A percentile compares a stretch with the other conserved stretches of the same genome.
Conservation (phyloP, 1,140 invertebrate genomes). For the Oryzaephilus surinamensis region DNA sequence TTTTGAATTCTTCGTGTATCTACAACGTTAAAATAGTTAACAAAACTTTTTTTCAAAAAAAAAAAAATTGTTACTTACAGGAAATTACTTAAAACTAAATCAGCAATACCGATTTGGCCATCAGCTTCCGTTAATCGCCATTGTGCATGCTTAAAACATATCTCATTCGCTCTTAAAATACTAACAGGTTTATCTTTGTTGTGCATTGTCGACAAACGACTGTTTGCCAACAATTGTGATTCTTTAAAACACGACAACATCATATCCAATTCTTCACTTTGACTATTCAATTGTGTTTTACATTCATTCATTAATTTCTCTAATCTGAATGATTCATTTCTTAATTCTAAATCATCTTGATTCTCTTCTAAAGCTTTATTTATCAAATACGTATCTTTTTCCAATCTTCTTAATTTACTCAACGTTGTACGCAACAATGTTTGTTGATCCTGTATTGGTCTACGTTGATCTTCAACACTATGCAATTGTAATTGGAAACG, state of each 20-base stretch:
- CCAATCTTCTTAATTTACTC: conserved; percentile 68
- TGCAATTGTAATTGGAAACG: conserved; percentile 86
- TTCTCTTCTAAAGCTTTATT: conserved; percentile 71
- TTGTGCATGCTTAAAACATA: conserved; percentile 97
- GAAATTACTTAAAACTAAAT: conserved; percentile 92
- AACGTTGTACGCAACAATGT: conserved; percentile 72
- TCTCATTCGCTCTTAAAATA: conserved; percentile 84
- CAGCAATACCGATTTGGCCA: conserved; percentile 93
- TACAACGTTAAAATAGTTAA: conserved; percentile 18
- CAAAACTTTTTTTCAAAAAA: background rate
- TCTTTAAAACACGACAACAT: conserved; percentile 85
- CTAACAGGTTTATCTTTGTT: conserved; percentile 56
- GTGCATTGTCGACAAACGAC: conserved; percentile 41
- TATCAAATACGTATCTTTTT: conserved; percentile 84
- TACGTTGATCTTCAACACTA: conserved; percentile 79
- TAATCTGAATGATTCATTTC: conserved; percentile 55
- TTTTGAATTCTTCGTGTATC: conserved; percentile 92
- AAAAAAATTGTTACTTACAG: conserved; percentile 47
- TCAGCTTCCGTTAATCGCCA: conserved; percentile 96
- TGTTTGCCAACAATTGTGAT: conserved; percentile 55
- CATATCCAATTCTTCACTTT: conserved; percentile 88
- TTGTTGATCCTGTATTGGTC: conserved; percentile 85
- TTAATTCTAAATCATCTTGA: conserved; percentile 49
- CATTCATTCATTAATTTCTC: conserved; percentile 74
- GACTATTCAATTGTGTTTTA: conserved; percentile 75